Base-by-base conservation (phyloP, 2,797 vertebrate species). In the Saguinus oedipus region DNA sequence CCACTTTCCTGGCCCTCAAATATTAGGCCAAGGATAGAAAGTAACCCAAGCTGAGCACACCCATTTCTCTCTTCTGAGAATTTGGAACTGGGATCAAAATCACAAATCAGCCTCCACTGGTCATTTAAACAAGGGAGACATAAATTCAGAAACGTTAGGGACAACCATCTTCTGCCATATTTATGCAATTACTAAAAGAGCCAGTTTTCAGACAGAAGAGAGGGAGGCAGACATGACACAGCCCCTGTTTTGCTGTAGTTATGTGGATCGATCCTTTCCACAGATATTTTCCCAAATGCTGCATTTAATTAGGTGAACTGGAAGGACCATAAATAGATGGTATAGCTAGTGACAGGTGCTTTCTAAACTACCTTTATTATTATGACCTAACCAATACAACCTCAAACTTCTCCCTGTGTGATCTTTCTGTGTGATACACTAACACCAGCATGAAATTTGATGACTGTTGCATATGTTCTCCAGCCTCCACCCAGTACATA, bases 41-140 rank as follows among this genome's bases (percentile, higher is more conserved):
- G 79, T 84, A 92, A 90, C 3, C 46, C 53, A 95, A 80, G 83
- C 15, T 81, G 13, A 84, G 59, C 53, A 97, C 94, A 81, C 22
- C 30, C 59, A 24, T 44, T 75, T 93, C 86, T 93, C 48, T 72
- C 59, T 80, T 85, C 15, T 86, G 61, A 83, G 70, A 92, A 80
- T 76, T n/a, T 82, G 59, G n/a, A 92, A 61, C 50, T 90, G 57
- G 39, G n/a, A 90, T 88, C n/a, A 90, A 96, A 92, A 92, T 94
- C 57, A 92, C 33, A 80, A 95, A 74, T 88, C 70, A 88, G 22
- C 80, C 39, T 81, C 57, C 78, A 85, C 36, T 87, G 64, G 36
- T 84, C n/a, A 84, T 91, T 82, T 90, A 46, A 82, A 76, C 20
- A 95, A 82, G 87, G 57, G 50, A 76, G 12, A 72, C 81, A 0